phyloP scores from a whole-genome alignment of 92 coral and sea anemone species.

The Zoanthus sociatus region DNA sequence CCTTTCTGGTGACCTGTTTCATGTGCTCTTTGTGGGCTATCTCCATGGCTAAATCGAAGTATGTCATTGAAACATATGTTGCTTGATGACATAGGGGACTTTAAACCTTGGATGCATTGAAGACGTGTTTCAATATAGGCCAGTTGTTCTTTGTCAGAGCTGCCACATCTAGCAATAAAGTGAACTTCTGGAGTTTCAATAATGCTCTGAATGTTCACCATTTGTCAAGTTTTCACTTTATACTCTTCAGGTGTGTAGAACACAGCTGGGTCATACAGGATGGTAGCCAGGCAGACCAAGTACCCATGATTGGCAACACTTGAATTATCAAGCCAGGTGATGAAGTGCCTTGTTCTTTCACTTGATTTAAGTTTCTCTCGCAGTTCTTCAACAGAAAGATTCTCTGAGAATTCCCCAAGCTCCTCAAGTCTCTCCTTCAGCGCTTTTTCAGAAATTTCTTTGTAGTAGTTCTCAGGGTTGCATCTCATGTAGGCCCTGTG shows the following conservation, averaged over 20 bases:
- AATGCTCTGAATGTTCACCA: constrained; percentile 42
- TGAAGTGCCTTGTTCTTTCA: constrained; percentile 45
- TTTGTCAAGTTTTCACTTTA: constrained; percentile 51
- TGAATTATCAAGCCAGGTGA: constrained; percentile 37
- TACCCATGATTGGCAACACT: constrained; percentile 55
- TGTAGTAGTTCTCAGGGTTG: constrained; percentile 24
- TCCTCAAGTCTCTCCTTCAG: constrained; percentile 29
- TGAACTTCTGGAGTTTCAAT: constrained; percentile 67
- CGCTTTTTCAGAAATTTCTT: not conserved
- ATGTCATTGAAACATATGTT: too few species aligned
- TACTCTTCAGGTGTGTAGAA: constrained; percentile 46
- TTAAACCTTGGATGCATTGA: too few species aligned
- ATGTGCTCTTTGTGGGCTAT: too few species aligned
- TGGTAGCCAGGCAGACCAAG: constrained; percentile 53
- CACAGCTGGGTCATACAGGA: constrained; percentile 58
- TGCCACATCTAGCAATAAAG: too few species aligned
- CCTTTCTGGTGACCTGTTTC: too few species aligned
- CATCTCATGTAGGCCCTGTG: constrained; percentile 43
- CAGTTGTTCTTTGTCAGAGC: too few species aligned
- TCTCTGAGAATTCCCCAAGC: constrained; percentile 37
- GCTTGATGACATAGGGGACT: too few species aligned
- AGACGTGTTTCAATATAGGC: too few species aligned
- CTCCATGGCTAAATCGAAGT: too few species aligned
- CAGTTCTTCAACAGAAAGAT: constrained; percentile 14
- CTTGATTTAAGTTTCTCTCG: constrained; percentile 18